Base-by-base conservation (phyloP, 2,797 vertebrate genomes). In the Discoglossus pictus region DNA sequence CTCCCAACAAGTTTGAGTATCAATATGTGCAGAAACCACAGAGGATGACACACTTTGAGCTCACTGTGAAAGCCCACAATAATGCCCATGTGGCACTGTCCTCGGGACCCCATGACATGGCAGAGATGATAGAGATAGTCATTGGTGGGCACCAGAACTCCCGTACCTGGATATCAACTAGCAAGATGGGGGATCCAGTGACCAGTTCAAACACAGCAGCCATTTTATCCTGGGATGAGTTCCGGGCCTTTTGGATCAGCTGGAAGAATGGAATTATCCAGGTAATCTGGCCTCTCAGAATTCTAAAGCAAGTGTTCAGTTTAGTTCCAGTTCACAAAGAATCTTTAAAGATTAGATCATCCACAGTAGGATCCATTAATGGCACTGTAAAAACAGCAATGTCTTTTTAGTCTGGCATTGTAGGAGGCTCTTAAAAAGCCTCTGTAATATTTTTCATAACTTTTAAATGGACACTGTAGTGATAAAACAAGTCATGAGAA, bases 1-100 rank as follows among this genome's bases (percentile, higher is more conserved):
- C 93, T 0, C 94, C 95, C 17, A 97, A 96, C 84, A 96, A 97
- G 31, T 97, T 96, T 0, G 94, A 97, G 77, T 98, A 96, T 83
- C 95, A 97, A 68, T 97, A 97, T 10, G 80, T 96, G 77, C 95
- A 92, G 82, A 94, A 92, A 65, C 95, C 94, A 0, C 84, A 85
- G 58, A 83, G 78, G 77, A 92, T 95, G 87, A 91, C 75, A 1
- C 87, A 86, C 69, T 92, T 97, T 54, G 89, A 91, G 40, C 80
- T 95, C 35, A 88, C 93, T 0, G 92, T 97, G 71, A 93, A 95
- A 81, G 95, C 92, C 0, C 95, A 97, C 89, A 94, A 94, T 0
- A 89, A 93, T 0, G 94, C 93, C 39, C 93, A 93, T 52, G 75
- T 98, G 24, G 93, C 93, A 59, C 81, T 98, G 75, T 94, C 93